Percentiles rank a stretch among this genome's conserved stretches.
Conservation (phyloP, 2,797 vertebrate genomes). For the Gouania willdenowi region DNA sequence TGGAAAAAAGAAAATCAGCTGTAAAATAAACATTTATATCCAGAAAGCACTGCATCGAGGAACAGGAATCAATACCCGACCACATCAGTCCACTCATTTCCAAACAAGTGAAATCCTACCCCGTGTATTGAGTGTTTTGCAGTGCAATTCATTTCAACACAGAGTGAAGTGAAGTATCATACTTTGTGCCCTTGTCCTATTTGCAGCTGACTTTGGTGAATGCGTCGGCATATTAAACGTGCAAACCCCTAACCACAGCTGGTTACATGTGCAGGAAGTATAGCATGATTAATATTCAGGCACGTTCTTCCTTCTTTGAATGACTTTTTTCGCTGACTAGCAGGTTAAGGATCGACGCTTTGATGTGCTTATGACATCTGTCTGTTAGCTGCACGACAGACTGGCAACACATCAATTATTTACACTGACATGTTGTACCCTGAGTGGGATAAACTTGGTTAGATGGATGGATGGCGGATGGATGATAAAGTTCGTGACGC, state of each 20-base stretch:
- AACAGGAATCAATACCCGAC: conserved; percentile 16
- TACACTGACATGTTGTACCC: too few species aligned
- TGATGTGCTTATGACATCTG: too few species aligned
- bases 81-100: conserved; percentile 12
- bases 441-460: too few species aligned
- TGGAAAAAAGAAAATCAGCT: background rate
- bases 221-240: background rate
- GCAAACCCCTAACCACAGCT: background rate
- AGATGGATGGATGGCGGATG: too few species aligned
- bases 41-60: background rate
- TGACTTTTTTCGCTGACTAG: too few species aligned
- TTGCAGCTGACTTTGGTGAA: background rate
- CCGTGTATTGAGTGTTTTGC: conserved; percentile 14
- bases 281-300: too few species aligned
- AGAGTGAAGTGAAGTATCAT: conserved; percentile 20
- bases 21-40: background rate
- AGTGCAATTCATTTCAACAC: conserved; percentile 13
- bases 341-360: too few species aligned
- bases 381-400: too few species aligned
- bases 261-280: background rate
- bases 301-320: too few species aligned
- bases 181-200: conserved; percentile 11
- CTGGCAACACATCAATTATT: too few species aligned
- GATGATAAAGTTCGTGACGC: too few species aligned
- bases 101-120: conserved; percentile 21